Percentiles rank a stretch among this genome's conserved stretches.
These are phyloP conservation scores for Pseudorhiza aurosa DNA, from an alignment of 30 jellyfish, hydroid and myxozoan genomes.

Conservation along the genomic window DNA sequence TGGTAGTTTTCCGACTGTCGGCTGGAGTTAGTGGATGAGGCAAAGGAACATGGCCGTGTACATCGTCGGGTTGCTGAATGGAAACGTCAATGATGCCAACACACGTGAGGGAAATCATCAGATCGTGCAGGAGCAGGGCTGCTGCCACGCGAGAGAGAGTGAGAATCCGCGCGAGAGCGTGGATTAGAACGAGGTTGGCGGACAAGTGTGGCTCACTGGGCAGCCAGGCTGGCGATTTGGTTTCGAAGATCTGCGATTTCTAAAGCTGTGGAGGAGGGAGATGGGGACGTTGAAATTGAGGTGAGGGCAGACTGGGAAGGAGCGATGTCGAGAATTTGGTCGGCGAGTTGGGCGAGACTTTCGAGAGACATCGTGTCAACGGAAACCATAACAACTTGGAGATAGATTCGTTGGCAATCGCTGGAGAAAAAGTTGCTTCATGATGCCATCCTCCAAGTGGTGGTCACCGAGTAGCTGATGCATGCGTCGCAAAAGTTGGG, in stretches of 20 bases:
- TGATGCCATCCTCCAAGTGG: conserved; percentile 6
- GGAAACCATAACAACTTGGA: conserved; percentile 6
- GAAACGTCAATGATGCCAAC: conserved; percentile 18
- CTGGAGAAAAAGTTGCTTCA: conserved; percentile 18
- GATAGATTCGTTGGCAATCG: conserved; percentile 20
- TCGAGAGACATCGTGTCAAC: not conserved
- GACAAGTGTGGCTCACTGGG: conserved; percentile 6
- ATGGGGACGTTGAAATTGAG: not conserved
- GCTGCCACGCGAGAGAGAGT: conserved; percentile 1
- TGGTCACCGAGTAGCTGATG: conserved; percentile 12
- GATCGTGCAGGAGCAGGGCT: conserved; percentile 9
- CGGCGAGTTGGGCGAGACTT: conserved; percentile 20
- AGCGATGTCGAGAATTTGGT: conserved; percentile 20
- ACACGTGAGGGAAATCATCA: too few species aligned
- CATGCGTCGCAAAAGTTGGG: conserved; percentile 16
- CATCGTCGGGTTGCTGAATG: conserved; percentile 1
- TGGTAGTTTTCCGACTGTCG: conserved; percentile 18
- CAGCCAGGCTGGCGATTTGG: conserved; percentile 3
- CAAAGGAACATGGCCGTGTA: conserved; percentile 28
- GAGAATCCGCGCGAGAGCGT: not conserved
- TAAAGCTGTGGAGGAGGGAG: not conserved
- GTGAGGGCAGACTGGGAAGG: conserved; percentile 1
- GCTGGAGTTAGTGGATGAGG: not conserved
- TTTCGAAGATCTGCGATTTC: conserved; percentile 3
- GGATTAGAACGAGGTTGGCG: not conserved